Base-by-base conservation (phyloP, 1,140 invertebrate genomes). In the Drosophila elegans region DNA sequence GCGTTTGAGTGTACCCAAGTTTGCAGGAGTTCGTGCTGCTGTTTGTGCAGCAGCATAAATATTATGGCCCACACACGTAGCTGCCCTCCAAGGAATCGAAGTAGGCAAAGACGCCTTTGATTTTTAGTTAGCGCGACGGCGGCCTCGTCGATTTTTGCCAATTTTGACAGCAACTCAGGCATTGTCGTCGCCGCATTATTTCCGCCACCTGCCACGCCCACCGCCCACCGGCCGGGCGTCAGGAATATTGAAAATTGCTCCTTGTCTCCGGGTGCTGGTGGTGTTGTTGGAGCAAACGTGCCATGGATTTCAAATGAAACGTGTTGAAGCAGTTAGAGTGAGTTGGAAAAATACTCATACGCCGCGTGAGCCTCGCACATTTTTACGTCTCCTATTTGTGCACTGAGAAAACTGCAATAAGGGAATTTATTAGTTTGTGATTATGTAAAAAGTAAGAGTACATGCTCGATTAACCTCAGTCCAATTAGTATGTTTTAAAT, bases 231-330 rank as follows among this genome's bases (percentile, higher is more conserved):
- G 42, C 10, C 53, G 25, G 55, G 55, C 42, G 64, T 64, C 55
- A 45, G 64, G 78, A 84, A 86, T 85, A 86, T 86, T 86, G 83
- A 86, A 86, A 86, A 88, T 83, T 88, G 67, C 57, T 72, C 71
- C 54, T 42, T 68, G 74, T 78, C 61, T 56, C 73, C 64, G 79
- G 49, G 62, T 41, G 52, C 57, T 62, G 74, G 36, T 39, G 41
- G 32, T 60, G 67, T 51, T 80, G 77, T 38, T 60, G 55, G 27
- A 41, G 38, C 62, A 89, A 84, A 89, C 84, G 84, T 89, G 84
- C 80, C 77, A 72, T 80, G 84, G 85, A 84, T 89, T 89, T 84
- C 73, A 84, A 89, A 89, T 89, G 84, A 89, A 89, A 89, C 84
- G 80, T 84, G 80, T 73, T 41, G 16, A 64, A 66, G 63, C 63